These are phyloP conservation scores for Lepus townsendii DNA, from an alignment of 2,797 vertebrate species.

Conservation along the genomic window DNA sequence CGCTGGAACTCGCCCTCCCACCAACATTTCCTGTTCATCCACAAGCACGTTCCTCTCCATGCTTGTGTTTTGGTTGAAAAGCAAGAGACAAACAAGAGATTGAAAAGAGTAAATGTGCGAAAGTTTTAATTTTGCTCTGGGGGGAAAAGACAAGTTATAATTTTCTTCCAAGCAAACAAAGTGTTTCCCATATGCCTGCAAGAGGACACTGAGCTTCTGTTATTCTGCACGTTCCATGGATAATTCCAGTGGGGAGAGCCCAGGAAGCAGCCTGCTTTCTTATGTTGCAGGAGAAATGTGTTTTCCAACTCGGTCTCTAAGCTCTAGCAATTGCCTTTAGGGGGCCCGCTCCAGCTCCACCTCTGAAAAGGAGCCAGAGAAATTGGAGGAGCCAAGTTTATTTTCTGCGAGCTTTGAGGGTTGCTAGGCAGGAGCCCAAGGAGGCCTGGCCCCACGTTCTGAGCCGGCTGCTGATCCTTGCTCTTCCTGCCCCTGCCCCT, in stretches of 20 bases:
- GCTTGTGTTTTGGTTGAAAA: conserved; percentile 51
- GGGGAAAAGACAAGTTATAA: conserved; percentile 11
- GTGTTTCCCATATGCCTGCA: conserved; percentile 74
- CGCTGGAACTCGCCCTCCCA: neutral
- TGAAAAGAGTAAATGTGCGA: conserved; percentile 56
- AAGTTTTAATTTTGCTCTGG: conserved; percentile 73
- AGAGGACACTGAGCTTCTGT: conserved; percentile 51
- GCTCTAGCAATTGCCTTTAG: neutral
- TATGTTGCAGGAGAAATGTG: neutral
- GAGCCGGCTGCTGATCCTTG: neutral
- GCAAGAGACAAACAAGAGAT: conserved; percentile 33
- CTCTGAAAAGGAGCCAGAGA: neutral
- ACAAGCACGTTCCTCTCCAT: neutral
- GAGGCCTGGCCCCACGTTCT: neutral
- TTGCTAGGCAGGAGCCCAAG: accelerated
- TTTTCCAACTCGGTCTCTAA: conserved; percentile 12
- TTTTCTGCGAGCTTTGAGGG: neutral
- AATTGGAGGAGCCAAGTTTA: neutral
- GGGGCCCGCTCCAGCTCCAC: neutral
- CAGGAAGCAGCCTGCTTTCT: neutral
- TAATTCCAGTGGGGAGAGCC: conserved; percentile 7
- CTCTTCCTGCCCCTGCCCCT: neutral
- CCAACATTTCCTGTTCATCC: conserved; percentile 17
- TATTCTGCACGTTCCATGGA: neutral
- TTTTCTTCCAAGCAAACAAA: conserved; percentile 79